Evolutionary conservation across 2,888 invertebrate species (phyloP).

Genomic region (Lymantria monacha): DNA sequence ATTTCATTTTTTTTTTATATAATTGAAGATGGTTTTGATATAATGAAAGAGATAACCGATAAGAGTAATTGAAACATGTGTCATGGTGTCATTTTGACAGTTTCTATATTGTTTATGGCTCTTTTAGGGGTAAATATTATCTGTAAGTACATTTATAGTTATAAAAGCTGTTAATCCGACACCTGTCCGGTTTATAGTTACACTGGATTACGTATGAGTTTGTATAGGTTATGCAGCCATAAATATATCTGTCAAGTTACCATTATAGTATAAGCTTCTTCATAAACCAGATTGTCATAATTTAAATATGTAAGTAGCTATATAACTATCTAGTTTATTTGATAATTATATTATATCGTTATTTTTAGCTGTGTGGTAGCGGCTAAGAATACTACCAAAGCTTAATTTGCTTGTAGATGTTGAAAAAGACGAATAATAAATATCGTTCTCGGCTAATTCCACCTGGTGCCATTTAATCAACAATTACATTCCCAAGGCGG

Average conservation of each 20-base stretch:
- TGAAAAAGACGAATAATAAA: too few relatives aligned
- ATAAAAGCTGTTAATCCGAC: constrained; percentile 67
- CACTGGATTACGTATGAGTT: constrained; percentile 11
- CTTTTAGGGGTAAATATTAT: constrained; percentile 52
- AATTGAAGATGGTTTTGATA: constrained; percentile 36
- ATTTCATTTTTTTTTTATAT: constrained; percentile 19
- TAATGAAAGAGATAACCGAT: constrained; percentile 57
- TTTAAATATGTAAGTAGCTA: too few relatives aligned
- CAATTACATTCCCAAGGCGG: too few relatives aligned
- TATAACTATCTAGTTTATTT: too few relatives aligned
- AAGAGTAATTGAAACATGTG: constrained; percentile 79
- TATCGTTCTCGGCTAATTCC: too few relatives aligned
- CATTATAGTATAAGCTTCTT: too few relatives aligned
- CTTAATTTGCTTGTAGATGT: too few relatives aligned
- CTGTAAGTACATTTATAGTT: constrained; percentile 53
- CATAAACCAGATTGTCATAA: too few relatives aligned
- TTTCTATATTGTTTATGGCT: constrained; percentile 45
- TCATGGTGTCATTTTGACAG: constrained; percentile 47
- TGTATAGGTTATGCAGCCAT: constrained; percentile 10
- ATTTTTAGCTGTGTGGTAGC: too few relatives aligned
- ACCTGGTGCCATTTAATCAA: too few relatives aligned
- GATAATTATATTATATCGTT: too few relatives aligned
- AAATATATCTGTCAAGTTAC: constrained; percentile 1
- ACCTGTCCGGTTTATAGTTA: constrained; percentile 51
- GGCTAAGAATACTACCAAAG: too few relatives aligned